phyloP scores from a whole-genome alignment of 1,140 invertebrate genomes.

The Aphis gossypii region DNA sequence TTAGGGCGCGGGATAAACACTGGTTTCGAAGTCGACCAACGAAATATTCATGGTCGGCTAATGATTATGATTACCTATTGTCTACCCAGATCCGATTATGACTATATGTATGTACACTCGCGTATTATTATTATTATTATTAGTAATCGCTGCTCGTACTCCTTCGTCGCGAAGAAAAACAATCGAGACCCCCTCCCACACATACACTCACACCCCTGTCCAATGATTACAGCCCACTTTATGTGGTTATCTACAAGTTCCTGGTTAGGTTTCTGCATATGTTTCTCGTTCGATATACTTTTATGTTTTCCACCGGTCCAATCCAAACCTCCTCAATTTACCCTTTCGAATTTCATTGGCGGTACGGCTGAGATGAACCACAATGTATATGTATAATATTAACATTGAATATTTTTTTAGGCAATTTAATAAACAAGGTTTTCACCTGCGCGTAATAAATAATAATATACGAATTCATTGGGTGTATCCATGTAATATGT shows the following conservation, averaged over 20 bases:
- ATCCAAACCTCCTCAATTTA: neutral
- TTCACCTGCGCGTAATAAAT: conserved; percentile 12
- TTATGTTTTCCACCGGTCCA: neutral
- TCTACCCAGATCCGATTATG: conserved; percentile 47
- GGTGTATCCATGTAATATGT: conserved; percentile 1
- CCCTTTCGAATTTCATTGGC: neutral
- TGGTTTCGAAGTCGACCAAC: conserved; percentile 46
- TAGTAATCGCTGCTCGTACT: conserved; percentile 27
- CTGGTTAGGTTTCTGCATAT: neutral
- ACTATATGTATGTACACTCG: neutral
- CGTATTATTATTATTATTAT: conserved; percentile 23
- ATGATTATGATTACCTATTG: conserved; percentile 56
- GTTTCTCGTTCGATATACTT: neutral
- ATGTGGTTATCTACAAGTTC: neutral
- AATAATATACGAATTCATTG: conserved; percentile 5
- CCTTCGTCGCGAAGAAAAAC: neutral
- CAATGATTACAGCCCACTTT: neutral
- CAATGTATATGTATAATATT: neutral
- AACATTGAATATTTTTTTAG: neutral
- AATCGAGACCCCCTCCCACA: neutral
- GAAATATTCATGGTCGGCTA: conserved; percentile 50
- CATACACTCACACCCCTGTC: no score
- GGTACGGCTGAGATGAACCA: neutral
- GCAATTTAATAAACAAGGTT: conserved; percentile 21
- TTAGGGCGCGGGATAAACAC: conserved; percentile 57